These are phyloP conservation scores for Trichogramma dendrolimi DNA, from an alignment of 2,888 invertebrate genomes.

Conservation along the genomic window DNA sequence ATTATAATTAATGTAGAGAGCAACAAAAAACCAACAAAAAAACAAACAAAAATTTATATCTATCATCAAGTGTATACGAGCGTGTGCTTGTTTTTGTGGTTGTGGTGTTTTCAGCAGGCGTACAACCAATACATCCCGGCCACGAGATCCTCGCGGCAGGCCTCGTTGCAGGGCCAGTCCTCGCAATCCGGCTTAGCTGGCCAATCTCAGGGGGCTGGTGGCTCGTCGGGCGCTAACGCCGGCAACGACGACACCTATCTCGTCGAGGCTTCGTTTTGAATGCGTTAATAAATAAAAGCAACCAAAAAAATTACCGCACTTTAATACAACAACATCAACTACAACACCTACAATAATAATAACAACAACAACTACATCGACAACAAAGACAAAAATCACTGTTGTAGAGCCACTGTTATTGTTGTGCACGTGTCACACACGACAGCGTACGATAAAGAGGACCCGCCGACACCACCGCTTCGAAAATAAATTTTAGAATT, in stretches of 20 bases:
- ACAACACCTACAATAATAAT: background rate
- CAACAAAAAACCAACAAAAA: constrained; percentile 5
- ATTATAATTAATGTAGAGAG: background rate
- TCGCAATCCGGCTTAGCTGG: constrained; percentile 72
- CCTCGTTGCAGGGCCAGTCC: constrained; percentile 61
- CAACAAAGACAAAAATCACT: background rate
- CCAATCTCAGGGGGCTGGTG: constrained; percentile 36
- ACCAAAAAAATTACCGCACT: constrained; percentile 3
- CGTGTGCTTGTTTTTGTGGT: constrained; percentile 51
- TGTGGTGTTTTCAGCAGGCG: constrained; percentile 65
- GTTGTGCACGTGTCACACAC: no score
- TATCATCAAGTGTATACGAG: constrained; percentile 32
- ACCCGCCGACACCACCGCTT: no score
- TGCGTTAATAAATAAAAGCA: constrained; percentile 12
- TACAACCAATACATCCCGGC: constrained; percentile 86
- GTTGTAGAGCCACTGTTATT: background rate
- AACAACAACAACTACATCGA: constrained; percentile 5
- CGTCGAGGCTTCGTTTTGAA: constrained; percentile 79
- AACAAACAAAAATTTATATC: constrained; percentile 1
- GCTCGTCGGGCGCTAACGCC: constrained; percentile 46
- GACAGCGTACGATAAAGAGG: no score
- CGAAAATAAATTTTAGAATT: no score
- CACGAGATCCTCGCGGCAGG: constrained; percentile 63
- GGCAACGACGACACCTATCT: constrained; percentile 82
- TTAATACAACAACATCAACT: background rate